phyloP scores from a whole-genome alignment of 64 coral and sea anemone species.

The Catalaphyllia jardinei region DNA sequence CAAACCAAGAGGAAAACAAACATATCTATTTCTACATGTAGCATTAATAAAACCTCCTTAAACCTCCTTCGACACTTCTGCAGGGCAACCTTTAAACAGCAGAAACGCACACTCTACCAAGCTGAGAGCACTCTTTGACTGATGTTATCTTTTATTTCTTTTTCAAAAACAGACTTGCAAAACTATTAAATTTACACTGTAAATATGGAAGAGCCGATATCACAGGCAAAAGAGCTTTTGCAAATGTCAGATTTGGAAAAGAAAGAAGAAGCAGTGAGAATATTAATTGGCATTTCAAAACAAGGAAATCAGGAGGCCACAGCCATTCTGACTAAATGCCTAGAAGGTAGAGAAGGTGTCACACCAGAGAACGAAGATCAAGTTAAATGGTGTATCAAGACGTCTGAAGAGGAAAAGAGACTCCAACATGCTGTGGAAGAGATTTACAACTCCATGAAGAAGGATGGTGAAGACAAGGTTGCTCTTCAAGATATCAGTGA shows the following conservation, averaged over 20 bases:
- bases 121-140: too few relatives aligned
- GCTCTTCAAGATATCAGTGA: slow-evolving; percentile 72
- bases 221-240: background rate
- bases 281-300: slow-evolving; percentile 42
- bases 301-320: slow-evolving; percentile 47
- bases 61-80: too few relatives aligned
- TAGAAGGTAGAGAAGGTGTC: slow-evolving; percentile 37
- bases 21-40: too few relatives aligned
- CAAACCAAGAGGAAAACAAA: too few relatives aligned
- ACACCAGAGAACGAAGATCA: slow-evolving; percentile 30
- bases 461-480: slow-evolving; percentile 74
- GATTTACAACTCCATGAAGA: slow-evolving; percentile 72
- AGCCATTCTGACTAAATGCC: slow-evolving; percentile 30
- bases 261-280: slow-evolving; percentile 51
- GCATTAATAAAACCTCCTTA: too few relatives aligned
- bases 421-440: slow-evolving; percentile 62
- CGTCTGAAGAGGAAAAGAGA: slow-evolving; percentile 54
- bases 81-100: too few relatives aligned
- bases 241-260: background rate
- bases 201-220: background rate
- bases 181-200: background rate
- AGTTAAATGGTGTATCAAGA: slow-evolving; percentile 59
- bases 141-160: too few relatives aligned
- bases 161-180: too few relatives aligned
- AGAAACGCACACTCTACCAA: too few relatives aligned